phyloP scores from a whole-genome alignment of 2,797 vertebrate genomes.

The Falco novaeseelandiae region DNA sequence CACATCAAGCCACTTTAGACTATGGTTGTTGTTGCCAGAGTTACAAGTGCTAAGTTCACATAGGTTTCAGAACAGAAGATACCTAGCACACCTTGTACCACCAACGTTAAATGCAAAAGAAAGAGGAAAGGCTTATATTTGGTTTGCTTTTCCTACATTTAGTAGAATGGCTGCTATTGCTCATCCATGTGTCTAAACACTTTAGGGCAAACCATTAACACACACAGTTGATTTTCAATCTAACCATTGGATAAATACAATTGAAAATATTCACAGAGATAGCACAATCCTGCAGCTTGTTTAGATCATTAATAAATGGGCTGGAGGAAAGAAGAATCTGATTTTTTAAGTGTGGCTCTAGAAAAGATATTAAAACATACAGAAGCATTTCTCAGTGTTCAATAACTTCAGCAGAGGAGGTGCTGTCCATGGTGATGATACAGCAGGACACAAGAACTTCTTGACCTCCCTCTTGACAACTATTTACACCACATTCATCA shows the following conservation, averaged over 20 bases:
- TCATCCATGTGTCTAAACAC: background rate
- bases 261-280: background rate
- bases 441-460: background rate
- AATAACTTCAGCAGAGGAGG: background rate
- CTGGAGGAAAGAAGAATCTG: background rate
- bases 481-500: background rate
- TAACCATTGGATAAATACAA: background rate
- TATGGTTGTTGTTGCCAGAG: background rate
- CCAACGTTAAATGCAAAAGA: background rate
- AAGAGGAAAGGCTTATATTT: background rate
- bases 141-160: background rate
- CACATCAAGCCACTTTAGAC: background rate
- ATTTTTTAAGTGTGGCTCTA: background rate
- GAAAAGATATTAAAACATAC: background rate
- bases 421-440: background rate
- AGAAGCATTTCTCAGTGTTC: background rate
- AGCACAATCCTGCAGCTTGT: background rate
- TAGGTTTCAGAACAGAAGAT: background rate
- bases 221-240: background rate
- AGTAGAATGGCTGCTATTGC: background rate
- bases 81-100: background rate
- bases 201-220: background rate
- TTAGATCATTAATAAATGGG: background rate
- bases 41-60: fast-evolving
- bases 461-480: background rate